These are phyloP conservation scores for Podiceps cristatus DNA, from an alignment of 2,113 vertebrate species.

Conservation along the genomic window DNA sequence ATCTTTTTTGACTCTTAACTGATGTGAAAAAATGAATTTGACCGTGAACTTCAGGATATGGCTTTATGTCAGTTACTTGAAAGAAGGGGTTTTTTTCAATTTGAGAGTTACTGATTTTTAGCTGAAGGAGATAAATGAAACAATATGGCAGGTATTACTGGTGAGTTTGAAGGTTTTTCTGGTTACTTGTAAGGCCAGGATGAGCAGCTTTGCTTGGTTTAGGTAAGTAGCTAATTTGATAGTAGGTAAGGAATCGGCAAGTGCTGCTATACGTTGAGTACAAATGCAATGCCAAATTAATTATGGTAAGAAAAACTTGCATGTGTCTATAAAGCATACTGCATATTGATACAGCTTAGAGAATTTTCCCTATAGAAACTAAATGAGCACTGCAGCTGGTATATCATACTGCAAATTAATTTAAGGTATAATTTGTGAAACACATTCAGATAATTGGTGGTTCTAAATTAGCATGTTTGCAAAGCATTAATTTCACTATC, in stretches of 20 bases:
- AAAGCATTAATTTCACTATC: not conserved
- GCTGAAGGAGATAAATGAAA: not conserved
- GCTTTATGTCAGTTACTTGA: not conserved
- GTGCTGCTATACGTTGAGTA: not conserved
- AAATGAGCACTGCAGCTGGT: not conserved
- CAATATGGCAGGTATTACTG: not conserved
- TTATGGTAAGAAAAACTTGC: not conserved
- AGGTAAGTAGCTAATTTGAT: not conserved
- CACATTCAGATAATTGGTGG: not conserved
- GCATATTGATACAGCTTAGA: not conserved
- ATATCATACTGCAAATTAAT: not conserved
- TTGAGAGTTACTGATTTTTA: not conserved
- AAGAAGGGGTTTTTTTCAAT: not conserved
- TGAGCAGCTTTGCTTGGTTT: not conserved
- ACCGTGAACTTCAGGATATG: not conserved
- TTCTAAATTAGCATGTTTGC: not conserved
- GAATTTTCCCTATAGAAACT: not conserved
- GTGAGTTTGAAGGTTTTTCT: not conserved
- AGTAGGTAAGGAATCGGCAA: not conserved
- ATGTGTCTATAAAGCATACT: not conserved
- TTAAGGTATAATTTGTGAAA: conserved; percentile 20
- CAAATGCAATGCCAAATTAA: not conserved
- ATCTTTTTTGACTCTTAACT: not conserved
- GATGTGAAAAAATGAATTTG: not conserved
- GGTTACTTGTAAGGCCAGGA: not conserved